Evolutionary conservation across 2,113 vertebrate genomes (phyloP), one percentile per base, ranked within the genome.

Genomic region (Lepus timidus): DNA sequence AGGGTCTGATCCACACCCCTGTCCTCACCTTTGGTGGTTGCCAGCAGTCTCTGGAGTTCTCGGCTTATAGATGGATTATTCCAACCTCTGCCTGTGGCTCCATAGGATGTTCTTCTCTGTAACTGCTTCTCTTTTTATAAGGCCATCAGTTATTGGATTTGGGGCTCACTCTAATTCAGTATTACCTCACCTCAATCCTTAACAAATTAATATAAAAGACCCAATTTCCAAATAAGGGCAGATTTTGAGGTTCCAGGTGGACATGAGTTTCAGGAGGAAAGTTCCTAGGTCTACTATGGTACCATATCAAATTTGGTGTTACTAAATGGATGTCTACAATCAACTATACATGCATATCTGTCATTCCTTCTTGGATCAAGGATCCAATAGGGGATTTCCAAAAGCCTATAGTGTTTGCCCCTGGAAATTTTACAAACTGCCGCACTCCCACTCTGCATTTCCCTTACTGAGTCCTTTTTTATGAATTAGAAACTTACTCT

Each of bases 401-500:
- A 58, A 25, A 4, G 36, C 12, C 51, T 95, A n/a, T 51, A 55
- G 16, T 62, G 9, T 86, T 90, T 85, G 65, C 73, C 61, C 85
- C 70, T 84, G 62, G n/a, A 68, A 70, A 39, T n/a, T 1, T 11
- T 14, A 52, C 51, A 68, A 23, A n/a, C 13, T 17, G 4, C 16
- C 25, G 25, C 13, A 39, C 19, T 17, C 16, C 58, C 64, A 51
- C 33, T 0, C 33, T 83, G 23, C 29, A 65, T 92, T 76, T 80
- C 86, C 14, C 29, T 51, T 39, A 78, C 2, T 71, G 33, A 88
- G 55, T 44, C 9, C 14, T 49, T 73, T 88, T 78, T 90, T 61
- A 86, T 88, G 27, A 96, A 94, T 90, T 85, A 88, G n/a, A 92
- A 96, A 87, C 49, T 55, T 61, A 78, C 39, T 78, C 44, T 88